phyloP scores from a whole-genome alignment of 2,113 vertebrate species.

The Gallinago undulata region DNA sequence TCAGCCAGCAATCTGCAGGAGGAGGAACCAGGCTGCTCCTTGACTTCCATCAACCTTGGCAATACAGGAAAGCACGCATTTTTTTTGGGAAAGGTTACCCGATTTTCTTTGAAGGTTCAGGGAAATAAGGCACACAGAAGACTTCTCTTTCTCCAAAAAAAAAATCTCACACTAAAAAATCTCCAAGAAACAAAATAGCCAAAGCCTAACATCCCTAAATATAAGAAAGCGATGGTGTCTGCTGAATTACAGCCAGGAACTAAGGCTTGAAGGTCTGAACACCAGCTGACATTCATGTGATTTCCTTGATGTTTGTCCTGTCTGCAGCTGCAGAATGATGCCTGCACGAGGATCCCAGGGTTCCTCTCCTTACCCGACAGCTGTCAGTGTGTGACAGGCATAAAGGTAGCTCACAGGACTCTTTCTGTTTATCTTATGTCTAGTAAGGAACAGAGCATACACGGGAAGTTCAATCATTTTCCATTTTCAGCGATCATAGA shows the following conservation, averaged over 20 bases:
- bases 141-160: not conserved
- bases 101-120: not conserved
- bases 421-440: not conserved
- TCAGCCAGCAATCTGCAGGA: not conserved
- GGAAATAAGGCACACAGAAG: not conserved
- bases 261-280: not conserved
- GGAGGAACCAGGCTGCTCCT: not conserved
- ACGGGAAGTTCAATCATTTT: not conserved
- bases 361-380: not conserved
- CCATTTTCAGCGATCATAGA: not conserved
- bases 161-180: rapidly evolving
- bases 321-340: not conserved
- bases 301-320: not conserved
- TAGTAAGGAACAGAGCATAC: not conserved
- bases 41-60: not conserved
- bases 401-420: not conserved
- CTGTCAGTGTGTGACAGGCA: not conserved
- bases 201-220: not conserved
- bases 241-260: not conserved
- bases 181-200: not conserved
- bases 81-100: rapidly evolving
- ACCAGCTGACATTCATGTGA: not conserved
- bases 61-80: rapidly evolving
- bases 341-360: not conserved
- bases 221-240: not conserved